phyloP scores from a whole-genome alignment of 2,888 invertebrate genomes.

The Eupithecia centaureata region DNA sequence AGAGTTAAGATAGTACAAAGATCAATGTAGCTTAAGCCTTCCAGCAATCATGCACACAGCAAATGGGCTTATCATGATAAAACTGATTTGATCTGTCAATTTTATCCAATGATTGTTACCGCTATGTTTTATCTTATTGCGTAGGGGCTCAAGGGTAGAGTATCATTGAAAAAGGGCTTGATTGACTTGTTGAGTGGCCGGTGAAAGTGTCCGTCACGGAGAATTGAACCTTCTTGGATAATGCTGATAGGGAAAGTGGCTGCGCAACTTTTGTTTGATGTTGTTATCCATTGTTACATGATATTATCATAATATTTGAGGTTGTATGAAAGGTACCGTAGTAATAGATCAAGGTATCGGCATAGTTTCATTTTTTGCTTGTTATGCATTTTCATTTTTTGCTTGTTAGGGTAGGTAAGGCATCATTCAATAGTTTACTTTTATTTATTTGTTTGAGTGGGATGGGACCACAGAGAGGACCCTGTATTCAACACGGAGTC shows the following conservation, averaged over 20 bases:
- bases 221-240: slow-evolving; percentile 14
- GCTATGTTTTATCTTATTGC: background rate
- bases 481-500: too few species aligned
- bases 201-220: slow-evolving; percentile 30
- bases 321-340: background rate
- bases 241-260: slow-evolving; percentile 24
- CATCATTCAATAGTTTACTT: too few species aligned
- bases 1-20: background rate
- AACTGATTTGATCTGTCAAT: slow-evolving; percentile 6
- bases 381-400: too few species aligned
- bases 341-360: too few species aligned
- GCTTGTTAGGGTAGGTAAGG: too few species aligned
- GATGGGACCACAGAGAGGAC: too few species aligned
- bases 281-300: background rate
- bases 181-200: slow-evolving; percentile 20
- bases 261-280: slow-evolving; percentile 17
- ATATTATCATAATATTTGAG: background rate
- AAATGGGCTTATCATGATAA: slow-evolving; percentile 3
- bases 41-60: background rate
- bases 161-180: slow-evolving; percentile 21
- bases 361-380: too few species aligned
- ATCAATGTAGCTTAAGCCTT: background rate
- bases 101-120: background rate
- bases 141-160: background rate
- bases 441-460: too few species aligned